Conservation (phyloP, 2,113 vertebrate genomes). For the Ammospiza caudacuta region DNA sequence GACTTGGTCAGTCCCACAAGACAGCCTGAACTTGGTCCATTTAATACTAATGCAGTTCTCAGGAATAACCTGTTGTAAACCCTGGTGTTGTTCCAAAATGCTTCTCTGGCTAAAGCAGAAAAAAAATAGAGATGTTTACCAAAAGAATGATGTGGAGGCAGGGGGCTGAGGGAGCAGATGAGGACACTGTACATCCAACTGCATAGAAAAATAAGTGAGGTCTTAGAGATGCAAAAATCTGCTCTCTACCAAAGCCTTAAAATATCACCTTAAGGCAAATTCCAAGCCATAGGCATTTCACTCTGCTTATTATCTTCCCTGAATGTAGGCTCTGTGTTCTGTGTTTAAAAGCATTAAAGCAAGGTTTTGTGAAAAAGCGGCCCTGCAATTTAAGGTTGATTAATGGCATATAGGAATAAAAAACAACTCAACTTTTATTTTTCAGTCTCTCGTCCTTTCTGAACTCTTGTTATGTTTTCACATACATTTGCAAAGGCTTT, state of each 20-base stretch:
- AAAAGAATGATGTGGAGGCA: not conserved
- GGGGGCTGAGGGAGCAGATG: not conserved
- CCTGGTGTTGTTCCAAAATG: slow-evolving; percentile 1
- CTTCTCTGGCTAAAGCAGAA: not conserved
- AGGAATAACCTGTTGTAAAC: not conserved
- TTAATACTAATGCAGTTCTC: slow-evolving; percentile 36
- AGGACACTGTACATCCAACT: not conserved
- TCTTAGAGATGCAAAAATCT: not conserved
- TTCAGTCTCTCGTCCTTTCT: not conserved
- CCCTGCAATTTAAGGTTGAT: not conserved
- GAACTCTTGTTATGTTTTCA: not conserved
- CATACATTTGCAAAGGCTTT: not conserved
- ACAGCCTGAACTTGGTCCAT: not conserved
- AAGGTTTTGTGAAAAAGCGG: not conserved
- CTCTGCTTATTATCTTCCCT: not conserved
- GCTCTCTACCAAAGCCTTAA: not conserved
- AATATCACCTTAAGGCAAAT: not conserved
- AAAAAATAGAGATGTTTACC: not conserved
- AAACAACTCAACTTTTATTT: not conserved
- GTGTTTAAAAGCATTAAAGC: not conserved
- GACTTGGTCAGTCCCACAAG: not conserved
- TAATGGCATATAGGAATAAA: not conserved
- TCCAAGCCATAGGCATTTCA: not conserved
- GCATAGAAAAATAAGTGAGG: not conserved
- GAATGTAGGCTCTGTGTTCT: not conserved